Evolutionary conservation across 2,888 invertebrate genomes (phyloP).

Genomic region (Caprella mutica): DNA sequence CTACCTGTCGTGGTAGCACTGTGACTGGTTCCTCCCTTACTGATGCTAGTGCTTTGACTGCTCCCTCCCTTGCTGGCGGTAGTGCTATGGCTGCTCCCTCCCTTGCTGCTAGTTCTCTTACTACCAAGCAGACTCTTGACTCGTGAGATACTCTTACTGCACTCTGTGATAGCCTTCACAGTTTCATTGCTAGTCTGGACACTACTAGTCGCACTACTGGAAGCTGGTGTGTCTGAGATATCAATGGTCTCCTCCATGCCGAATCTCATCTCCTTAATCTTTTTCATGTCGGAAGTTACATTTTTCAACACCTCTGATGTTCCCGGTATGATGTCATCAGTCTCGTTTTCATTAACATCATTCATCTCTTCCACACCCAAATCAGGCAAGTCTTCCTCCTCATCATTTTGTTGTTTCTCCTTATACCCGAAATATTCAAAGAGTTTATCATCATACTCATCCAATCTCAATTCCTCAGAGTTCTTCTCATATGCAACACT

Average conservation of each 20-base stretch:
- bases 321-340: slow-evolving; percentile 19
- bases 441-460: not conserved
- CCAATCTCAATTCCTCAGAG: slow-evolving; percentile 3
- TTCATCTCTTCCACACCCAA: not conserved
- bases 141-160: no score
- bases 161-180: no score
- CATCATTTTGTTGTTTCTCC: not conserved
- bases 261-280: no score
- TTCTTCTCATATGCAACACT: slow-evolving; percentile 1
- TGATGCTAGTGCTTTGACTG: no score
- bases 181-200: no score
- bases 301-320: slow-evolving; percentile 25
- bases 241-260: no score
- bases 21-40: no score
- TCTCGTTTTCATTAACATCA: not conserved
- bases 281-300: slow-evolving; percentile 12
- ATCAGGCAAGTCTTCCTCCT: not conserved
- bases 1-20: no score
- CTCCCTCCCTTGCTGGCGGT: no score
- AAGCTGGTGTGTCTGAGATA: not conserved
- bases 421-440: not conserved
- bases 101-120: no score
- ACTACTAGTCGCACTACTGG: not conserved
- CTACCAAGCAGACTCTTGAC: no score
- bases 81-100: no score